Percentiles rank a stretch among this genome's conserved stretches.
These are phyloP conservation scores for Smutsia gigantea DNA, from an alignment of 2,797 vertebrate species.

Conservation along the genomic window DNA sequence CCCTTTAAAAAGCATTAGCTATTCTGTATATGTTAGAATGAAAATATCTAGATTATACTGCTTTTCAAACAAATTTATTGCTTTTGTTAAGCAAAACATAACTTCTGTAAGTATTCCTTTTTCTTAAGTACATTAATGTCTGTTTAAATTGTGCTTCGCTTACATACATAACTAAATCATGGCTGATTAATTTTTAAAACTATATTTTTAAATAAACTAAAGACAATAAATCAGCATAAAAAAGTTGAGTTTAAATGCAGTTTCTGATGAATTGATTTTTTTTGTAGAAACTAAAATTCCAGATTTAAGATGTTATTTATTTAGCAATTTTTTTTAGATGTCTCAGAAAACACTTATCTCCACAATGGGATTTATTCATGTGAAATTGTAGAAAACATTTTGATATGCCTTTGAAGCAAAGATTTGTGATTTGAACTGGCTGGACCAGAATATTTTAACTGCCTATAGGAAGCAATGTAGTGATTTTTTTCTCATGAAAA, in stretches of 20 bases:
- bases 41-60: constrained; percentile 44
- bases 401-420: neutral
- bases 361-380: constrained; percentile 31
- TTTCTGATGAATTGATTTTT: constrained; percentile 46
- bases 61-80: constrained; percentile 61
- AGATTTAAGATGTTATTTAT: constrained; percentile 46
- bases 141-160: constrained; percentile 53
- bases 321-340: neutral
- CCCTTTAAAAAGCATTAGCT: constrained; percentile 33
- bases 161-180: constrained; percentile 52
- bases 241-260: constrained; percentile 51
- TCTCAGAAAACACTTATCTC: constrained; percentile 34
- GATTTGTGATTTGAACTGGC: neutral
- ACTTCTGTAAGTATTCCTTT: constrained; percentile 37
- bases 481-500: constrained; percentile 34
- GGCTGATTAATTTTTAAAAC: constrained; percentile 59
- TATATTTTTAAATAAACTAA: constrained; percentile 46
- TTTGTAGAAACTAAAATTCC: constrained; percentile 10
- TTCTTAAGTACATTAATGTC: constrained; percentile 42
- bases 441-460: neutral
- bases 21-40: constrained; percentile 36
- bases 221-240: constrained; percentile 50
- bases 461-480: neutral
- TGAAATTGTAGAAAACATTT: neutral
- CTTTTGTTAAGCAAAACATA: constrained; percentile 38